Conservation (phyloP, 2,113 vertebrate species). For the Psephotus haematonotus region DNA sequence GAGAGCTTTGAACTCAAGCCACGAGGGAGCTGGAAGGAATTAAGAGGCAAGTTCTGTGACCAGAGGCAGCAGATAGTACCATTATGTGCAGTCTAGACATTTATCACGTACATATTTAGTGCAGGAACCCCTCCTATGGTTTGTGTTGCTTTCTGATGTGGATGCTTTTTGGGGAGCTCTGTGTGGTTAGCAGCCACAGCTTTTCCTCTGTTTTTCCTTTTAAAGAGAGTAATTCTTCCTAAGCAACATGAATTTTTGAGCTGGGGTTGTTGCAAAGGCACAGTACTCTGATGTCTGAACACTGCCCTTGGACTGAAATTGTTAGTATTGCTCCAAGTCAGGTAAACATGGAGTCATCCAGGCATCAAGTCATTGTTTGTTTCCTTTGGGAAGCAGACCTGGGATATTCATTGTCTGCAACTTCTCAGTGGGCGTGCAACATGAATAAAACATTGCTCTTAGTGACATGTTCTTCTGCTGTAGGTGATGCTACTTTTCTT, state of each 20-base stretch:
- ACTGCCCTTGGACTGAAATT: not conserved
- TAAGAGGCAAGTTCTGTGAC: not conserved
- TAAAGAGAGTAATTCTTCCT: not conserved
- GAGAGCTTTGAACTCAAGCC: constrained; percentile 2
- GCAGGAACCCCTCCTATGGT: not conserved
- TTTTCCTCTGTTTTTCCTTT: not conserved
- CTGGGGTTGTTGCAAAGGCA: not conserved
- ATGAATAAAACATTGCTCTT: not conserved
- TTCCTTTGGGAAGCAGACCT: not conserved
- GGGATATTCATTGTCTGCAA: not conserved
- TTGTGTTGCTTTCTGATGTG: not conserved
- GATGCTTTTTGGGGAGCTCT: not conserved
- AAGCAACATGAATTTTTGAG: not conserved
- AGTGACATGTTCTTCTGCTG: not conserved
- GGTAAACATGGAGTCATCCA: not conserved
- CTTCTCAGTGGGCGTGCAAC: not conserved
- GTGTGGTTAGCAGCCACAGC: not conserved
- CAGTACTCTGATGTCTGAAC: not conserved
- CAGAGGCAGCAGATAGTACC: not conserved
- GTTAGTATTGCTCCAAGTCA: not conserved
- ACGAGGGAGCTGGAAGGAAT: not conserved
- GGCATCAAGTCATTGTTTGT: not conserved
- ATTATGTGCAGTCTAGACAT: not conserved
- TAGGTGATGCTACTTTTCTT: not conserved
- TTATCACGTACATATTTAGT: not conserved